phyloP scores from a whole-genome alignment of 1,140 invertebrate genomes.

The Drosophila lowei region DNA sequence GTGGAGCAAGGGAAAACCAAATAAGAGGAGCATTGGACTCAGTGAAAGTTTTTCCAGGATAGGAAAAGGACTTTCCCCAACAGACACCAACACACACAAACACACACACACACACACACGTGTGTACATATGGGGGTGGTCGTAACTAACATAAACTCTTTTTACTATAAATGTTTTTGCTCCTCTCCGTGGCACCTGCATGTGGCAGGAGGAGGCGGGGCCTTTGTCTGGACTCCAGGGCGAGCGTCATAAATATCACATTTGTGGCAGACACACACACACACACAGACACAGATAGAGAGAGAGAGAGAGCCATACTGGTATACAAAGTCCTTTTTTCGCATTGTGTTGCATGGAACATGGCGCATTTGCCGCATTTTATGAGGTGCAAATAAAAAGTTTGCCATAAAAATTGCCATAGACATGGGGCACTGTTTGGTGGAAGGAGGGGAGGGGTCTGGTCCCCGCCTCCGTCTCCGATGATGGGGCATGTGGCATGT shows the following conservation, averaged over 20 bases:
- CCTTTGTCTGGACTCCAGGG: slow-evolving; percentile 52
- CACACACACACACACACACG: neutral
- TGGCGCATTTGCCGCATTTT: slow-evolving; percentile 74
- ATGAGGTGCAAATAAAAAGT: slow-evolving; percentile 82
- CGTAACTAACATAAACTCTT: slow-evolving; percentile 47
- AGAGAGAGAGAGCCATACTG: neutral
- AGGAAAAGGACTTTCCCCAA: slow-evolving; percentile 29
- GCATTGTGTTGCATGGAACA: slow-evolving; percentile 74
- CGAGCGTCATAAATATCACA: slow-evolving; percentile 77
- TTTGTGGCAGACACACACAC: slow-evolving; percentile 73
- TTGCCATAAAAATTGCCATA: slow-evolving; percentile 76
- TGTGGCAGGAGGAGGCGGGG: slow-evolving; percentile 15
- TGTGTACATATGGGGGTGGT: neutral
- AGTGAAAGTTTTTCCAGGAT: slow-evolving; percentile 48
- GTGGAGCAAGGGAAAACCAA: slow-evolving; percentile 36
- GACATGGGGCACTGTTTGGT: slow-evolving; percentile 54
- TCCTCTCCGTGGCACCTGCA: slow-evolving; percentile 35
- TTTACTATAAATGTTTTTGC: slow-evolving; percentile 30
- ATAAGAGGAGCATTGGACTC: slow-evolving; percentile 48
- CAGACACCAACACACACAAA: slow-evolving; percentile 9
- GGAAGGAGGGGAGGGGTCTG: slow-evolving; percentile 6
- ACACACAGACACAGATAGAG: slow-evolving; percentile 4
- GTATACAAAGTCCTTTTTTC: slow-evolving; percentile 32
- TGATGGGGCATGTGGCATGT: slow-evolving; percentile 2
- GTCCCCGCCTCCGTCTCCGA: neutral